These are phyloP conservation scores for Clarias magur DNA, from an alignment of 2,113 vertebrate species.

Conservation along the genomic window DNA sequence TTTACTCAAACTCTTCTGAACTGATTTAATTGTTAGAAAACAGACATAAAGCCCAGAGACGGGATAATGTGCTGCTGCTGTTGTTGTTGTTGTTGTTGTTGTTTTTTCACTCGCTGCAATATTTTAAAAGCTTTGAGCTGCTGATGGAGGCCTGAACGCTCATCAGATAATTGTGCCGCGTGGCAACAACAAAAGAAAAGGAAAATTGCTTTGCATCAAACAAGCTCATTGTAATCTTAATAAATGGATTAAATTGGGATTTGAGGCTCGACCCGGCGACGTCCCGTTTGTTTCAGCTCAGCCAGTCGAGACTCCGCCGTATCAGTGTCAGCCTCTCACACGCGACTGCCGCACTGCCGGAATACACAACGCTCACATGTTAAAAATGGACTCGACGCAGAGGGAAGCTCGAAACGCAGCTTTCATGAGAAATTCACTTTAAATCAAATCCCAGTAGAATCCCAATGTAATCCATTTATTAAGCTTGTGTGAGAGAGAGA, in stretches of 20 bases:
- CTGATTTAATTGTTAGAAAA: constrained; percentile 33
- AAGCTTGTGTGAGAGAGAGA: no score
- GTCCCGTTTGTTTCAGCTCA: constrained; percentile 44
- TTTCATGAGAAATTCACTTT: constrained; percentile 44
- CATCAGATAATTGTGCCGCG: constrained; percentile 51
- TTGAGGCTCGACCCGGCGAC: constrained; percentile 48
- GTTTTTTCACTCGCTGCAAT: constrained; percentile 14
- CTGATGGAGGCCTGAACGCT: constrained; percentile 40
- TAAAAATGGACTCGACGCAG: constrained; percentile 68
- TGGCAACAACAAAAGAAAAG: constrained; percentile 33
- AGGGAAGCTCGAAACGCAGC: constrained; percentile 64
- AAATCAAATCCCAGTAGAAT: not conserved
- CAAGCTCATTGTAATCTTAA: constrained; percentile 54
- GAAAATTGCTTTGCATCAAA: constrained; percentile 49
- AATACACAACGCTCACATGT: constrained; percentile 62
- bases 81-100: constrained; percentile 22
- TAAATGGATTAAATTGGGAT: constrained; percentile 64
- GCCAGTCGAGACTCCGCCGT: constrained; percentile 55
- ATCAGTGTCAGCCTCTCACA: constrained; percentile 56
- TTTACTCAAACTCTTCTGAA: not conserved
- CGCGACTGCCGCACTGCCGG: not conserved
- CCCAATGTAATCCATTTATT: no score
- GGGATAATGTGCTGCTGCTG: constrained; percentile 42
- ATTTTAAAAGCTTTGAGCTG: constrained; percentile 42
- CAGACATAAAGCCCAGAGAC: constrained; percentile 37